Base-by-base conservation (phyloP, 2,797 vertebrate genomes). In the Gallirallus australis region DNA sequence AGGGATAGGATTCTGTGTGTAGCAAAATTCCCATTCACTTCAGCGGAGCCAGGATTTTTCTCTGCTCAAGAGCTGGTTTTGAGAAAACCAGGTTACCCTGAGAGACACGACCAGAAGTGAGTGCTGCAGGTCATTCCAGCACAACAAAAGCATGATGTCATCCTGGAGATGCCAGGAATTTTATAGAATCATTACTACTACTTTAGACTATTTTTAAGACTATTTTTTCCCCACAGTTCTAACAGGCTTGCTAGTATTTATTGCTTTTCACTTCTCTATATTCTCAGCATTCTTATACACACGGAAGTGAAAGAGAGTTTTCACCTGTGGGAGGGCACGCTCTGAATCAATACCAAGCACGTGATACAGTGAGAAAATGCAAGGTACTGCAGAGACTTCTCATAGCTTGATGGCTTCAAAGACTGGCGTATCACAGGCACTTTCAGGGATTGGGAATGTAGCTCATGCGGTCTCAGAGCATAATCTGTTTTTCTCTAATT, bases 391-490 rank as follows among this genome's bases (percentile, higher is more conserved):
- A 88, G 69, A 71, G 23, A 27, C 30, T 64, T 68, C 21, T 77
- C 47, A 30, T 4, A 52, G 33, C 20, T 48, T 14, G 1, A 12
- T 66, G 45, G 6, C 48, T 76, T 60, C 61, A 31, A 60, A 64
- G n/a, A 18, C 35, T 40, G 6, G 21, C 8, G 0, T 10, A 52
- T 27, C n/a, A 28, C 1, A 1, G 60, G 30, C 33, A 7, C 16
- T 45, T 20, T n/a, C 15, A 56, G 64, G 66, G 48, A 23, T 0
- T 57, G 42, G 21, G 31, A 83, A 47, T 6, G 17, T 47, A 56
- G 30, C 20, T 85, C 21, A 4, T 23, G 11, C 15, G 30, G 14
- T 56, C 73, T 45, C 2, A 0, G 35, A 56, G 17, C 0, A 0
- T 12, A 63, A 90, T 10, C 25, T 5, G 6, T 60, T 79, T 86